Evolutionary conservation across 2,113 vertebrate genomes (phyloP).

Genomic region (Sapayoa aenigma): DNA sequence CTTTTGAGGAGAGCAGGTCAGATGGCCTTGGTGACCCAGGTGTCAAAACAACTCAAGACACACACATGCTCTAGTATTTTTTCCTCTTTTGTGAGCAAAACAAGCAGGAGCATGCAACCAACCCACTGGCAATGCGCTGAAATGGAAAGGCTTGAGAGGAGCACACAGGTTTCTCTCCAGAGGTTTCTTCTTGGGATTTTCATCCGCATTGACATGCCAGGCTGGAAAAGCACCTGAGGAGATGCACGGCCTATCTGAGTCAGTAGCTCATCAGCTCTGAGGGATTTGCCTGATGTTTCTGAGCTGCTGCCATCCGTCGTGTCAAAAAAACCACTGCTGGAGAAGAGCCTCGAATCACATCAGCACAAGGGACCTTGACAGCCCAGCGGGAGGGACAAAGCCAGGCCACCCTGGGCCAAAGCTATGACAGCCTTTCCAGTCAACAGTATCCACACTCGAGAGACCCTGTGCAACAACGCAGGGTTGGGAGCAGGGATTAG

Average conservation of each 20-base stretch:
- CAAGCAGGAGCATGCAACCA: background rate
- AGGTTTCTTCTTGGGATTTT: background rate
- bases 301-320: slow-evolving; percentile 10
- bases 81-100: background rate
- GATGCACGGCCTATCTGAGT: background rate
- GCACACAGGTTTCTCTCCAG: background rate
- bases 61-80: rapidly evolving
- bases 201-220: background rate
- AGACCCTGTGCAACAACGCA: background rate
- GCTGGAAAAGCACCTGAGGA: background rate
- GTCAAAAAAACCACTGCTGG: background rate
- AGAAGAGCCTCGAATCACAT: background rate
- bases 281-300: background rate
- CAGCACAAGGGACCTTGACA: background rate
- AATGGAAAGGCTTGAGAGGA: background rate
- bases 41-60: background rate
- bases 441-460: background rate
- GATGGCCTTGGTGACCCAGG: background rate
- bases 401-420: background rate
- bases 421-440: background rate
- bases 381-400: background rate
- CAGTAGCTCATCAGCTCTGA: background rate
- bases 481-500: background rate
- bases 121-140: background rate
- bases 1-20: background rate